A percentile compares a stretch with the other conserved stretches of the same genome.
Conservation (phyloP, 2,797 vertebrate genomes). For the Alosa sapidissima region DNA sequence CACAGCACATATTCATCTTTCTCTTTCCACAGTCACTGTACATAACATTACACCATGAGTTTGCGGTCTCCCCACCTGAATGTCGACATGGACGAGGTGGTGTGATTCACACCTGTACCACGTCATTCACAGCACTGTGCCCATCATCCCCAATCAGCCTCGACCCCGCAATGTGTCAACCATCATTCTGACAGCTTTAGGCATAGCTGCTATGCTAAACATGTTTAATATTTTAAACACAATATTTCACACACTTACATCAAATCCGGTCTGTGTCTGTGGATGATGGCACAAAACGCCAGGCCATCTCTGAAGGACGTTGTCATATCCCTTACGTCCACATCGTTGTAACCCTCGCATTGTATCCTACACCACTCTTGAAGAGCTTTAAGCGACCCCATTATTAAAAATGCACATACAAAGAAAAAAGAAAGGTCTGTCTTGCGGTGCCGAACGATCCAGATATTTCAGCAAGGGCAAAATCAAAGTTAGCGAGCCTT, state of each 20-base stretch:
- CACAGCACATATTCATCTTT: neutral
- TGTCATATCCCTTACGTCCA: constrained; percentile 89
- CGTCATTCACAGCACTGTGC: neutral
- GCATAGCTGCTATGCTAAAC: neutral
- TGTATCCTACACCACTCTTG: constrained; percentile 93
- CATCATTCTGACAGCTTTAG: neutral
- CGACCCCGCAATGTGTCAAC: neutral
- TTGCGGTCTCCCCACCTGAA: neutral
- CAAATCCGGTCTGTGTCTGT: constrained; percentile 89
- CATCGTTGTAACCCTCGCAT: constrained; percentile 83
- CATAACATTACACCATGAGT: neutral
- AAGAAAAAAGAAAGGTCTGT: neutral
- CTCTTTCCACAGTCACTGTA: neutral
- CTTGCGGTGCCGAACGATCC: neutral
- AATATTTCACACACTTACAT: constrained; percentile 80
- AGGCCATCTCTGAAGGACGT: constrained; percentile 91
- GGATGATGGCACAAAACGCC: constrained; percentile 96
- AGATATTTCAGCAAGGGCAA: neutral
- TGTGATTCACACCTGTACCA: neutral
- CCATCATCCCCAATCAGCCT: neutral
- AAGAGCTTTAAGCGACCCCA: constrained; percentile 89
- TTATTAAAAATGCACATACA: constrained; percentile 48
- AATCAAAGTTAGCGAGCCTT: neutral
- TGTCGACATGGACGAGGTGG: neutral
- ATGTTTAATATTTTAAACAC: neutral